These are phyloP conservation scores for Caretta caretta DNA, from an alignment of 2,113 vertebrate genomes.

Conservation along the genomic window DNA sequence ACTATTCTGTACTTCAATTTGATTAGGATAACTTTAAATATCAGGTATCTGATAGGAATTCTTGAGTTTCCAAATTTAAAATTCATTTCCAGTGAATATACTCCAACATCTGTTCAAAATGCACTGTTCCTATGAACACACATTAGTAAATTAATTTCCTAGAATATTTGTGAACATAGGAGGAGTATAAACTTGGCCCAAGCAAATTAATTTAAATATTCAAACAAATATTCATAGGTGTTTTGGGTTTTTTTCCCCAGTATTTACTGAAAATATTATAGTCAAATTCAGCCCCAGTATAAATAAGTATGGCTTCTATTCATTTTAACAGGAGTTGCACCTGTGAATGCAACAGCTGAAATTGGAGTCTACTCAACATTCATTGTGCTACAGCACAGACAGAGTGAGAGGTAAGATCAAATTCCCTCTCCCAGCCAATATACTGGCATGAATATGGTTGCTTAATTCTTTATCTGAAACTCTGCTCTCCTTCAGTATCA, in stretches of 20 bases:
- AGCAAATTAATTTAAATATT: neutral
- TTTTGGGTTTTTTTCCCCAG: neutral
- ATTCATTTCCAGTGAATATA: neutral
- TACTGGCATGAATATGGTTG: rapidly evolving
- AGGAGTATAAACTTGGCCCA: rapidly evolving
- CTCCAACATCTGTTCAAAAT: neutral
- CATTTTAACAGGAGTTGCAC: neutral
- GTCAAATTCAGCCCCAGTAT: neutral
- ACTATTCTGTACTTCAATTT: neutral
- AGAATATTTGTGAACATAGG: neutral
- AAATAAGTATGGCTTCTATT: rapidly evolving
- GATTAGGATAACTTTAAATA: neutral
- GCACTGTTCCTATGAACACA: neutral
- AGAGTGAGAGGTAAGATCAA: neutral
- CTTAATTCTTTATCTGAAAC: neutral
- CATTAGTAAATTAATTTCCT: neutral
- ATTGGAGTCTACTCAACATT: neutral
- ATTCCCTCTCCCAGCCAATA: neutral
- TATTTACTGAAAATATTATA: neutral
- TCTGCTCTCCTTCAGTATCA: neutral
- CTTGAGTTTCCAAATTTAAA: neutral
- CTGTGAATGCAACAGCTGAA: neutral
- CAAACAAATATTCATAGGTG: neutral
- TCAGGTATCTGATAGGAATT: neutral
- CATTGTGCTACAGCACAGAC: neutral